Conservation (phyloP, 1,140 invertebrate species). For the Brachionus sp. region DNA sequence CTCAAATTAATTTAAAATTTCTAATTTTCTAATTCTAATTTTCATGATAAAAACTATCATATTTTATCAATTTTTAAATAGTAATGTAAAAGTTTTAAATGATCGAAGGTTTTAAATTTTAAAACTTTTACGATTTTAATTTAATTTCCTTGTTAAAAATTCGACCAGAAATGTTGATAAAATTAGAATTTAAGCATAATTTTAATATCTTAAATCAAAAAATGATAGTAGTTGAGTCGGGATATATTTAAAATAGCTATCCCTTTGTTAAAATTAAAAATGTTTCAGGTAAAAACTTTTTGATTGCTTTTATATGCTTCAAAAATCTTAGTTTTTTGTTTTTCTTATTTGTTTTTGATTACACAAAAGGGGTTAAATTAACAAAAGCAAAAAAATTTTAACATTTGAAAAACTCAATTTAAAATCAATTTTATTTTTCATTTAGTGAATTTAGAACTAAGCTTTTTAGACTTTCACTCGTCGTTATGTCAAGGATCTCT, state of each 20-base stretch:
- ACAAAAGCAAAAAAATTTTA: not conserved
- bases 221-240: not conserved
- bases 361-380: not conserved
- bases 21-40: no score
- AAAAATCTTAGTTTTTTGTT: not conserved
- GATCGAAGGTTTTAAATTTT: no score
- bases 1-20: no score
- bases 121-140: no score
- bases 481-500: not conserved
- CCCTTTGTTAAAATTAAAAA: constrained; percentile 20
- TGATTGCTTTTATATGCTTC: not conserved
- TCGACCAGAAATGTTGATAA: no score
- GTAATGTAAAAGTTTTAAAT: no score
- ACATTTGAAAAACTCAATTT: not conserved
- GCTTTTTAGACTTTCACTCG: not conserved
- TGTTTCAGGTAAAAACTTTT: not conserved
- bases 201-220: no score
- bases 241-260: constrained; percentile 30
- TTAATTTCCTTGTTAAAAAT: no score
- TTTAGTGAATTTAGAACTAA: not conserved
- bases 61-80: no score
- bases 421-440: not conserved
- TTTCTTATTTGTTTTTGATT: not conserved
- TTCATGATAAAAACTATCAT: no score
- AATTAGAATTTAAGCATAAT: no score